Evolutionary conservation across 2,113 vertebrate species (phyloP), one percentile per base, ranked within the genome.

Genomic region (Phylloscopus whistleri): DNA sequence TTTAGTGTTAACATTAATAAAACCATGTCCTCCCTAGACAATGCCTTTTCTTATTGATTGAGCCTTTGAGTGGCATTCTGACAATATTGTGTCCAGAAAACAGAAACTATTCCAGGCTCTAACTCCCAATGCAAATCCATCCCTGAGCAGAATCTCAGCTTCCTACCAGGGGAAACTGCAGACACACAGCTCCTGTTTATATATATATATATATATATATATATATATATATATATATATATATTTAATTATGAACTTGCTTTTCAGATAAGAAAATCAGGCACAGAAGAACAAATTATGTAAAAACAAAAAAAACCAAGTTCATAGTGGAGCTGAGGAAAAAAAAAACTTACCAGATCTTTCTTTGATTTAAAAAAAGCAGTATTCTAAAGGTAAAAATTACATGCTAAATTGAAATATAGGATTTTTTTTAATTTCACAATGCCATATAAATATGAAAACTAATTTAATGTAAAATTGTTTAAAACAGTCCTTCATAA

Each of bases 41-140:
- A 18, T 8, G 10, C 11, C 19, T 58, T 63, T 39, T 44, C 6
- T 10, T 60, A 7, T 10, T 15, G 49, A 37, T 7, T n/a, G 24
- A 87, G 11, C 28, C 17, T 81, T 41, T 60, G 16, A 21, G 20
- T 58, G 22, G 33, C 13, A 49, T 66, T 66, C 63, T 73, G 37
- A 31, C 22, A 79, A 28, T 18, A 31, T 0, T 16, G 10, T 56
- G 9, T 23, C 20, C 14, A 78, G 44, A 51, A 78, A 64, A 3
- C 10, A 17, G 35, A 59, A 69, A 73, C 6, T 73, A 28, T 68
- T 62, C n/a, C 39, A 72, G 33, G 9, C 26, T 28, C 35, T 59
- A 19, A 10, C 18, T 74, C 19, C 37, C 17, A 33, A 0, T 13
- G 5, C 8, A 60, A 37, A 39, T 1, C 15, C 9, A 39, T 1